phyloP scores from a whole-genome alignment of 2,888 invertebrate species.

The Coelopa pilipes region DNA sequence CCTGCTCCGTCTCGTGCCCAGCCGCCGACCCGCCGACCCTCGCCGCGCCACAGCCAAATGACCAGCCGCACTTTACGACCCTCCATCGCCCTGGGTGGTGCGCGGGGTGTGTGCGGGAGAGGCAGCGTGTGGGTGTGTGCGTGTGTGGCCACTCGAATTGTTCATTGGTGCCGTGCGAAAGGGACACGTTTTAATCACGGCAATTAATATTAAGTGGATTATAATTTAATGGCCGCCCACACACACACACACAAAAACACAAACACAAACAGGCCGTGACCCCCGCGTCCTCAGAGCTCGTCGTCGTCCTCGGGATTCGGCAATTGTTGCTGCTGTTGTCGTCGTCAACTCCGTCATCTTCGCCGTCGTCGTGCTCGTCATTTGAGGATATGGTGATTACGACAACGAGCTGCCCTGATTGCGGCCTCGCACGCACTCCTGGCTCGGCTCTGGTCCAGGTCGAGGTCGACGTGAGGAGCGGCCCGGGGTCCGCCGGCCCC shows the following conservation, averaged over 20 bases:
- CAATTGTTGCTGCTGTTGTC: not conserved
- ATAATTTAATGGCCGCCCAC: constrained; percentile 60
- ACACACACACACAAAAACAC: constrained; percentile 19
- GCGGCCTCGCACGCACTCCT: constrained; percentile 39
- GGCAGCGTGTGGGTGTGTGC: too few relatives aligned
- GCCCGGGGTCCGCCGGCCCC: too few relatives aligned
- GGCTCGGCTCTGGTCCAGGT: constrained; percentile 39
- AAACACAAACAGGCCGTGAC: too few relatives aligned
- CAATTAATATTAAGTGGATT: constrained; percentile 65
- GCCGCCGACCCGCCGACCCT: not conserved
- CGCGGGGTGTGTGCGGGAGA: too few relatives aligned
- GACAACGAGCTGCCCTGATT: constrained; percentile 26
- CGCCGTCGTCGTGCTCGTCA: not conserved
- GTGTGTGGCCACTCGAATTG: too few relatives aligned
- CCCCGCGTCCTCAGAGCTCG: not conserved
- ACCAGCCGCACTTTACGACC: constrained; percentile 55
- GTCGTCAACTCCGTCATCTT: too few relatives aligned
- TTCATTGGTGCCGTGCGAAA: constrained; percentile 35
- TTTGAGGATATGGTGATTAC: constrained; percentile 28
- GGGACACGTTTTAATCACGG: constrained; percentile 55
- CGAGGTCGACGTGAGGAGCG: not conserved
- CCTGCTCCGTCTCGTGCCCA: not conserved
- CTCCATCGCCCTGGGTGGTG: not conserved
- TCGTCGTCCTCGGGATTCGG: not conserved
- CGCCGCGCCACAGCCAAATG: constrained; percentile 44